phyloP scores from a whole-genome alignment of 64 coral and sea anemone genomes.

The Orbicella faveolata region DNA sequence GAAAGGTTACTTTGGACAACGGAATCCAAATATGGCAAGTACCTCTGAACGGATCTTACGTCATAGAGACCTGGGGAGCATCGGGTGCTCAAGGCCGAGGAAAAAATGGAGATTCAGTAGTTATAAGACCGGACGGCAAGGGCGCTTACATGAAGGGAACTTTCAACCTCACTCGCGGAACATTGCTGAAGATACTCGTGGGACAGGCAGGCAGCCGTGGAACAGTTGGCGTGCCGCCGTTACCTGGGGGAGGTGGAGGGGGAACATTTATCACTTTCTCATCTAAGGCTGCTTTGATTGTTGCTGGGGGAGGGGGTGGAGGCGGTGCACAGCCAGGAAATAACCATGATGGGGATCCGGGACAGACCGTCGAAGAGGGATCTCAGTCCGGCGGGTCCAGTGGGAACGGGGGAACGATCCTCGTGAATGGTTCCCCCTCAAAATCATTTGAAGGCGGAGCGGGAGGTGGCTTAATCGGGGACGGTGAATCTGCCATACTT shows the following conservation, averaged over 20 bases:
- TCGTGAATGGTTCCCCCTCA: background rate
- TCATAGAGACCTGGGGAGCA: constrained; percentile 71
- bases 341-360: constrained; percentile 40
- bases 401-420: constrained; percentile 30
- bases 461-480: constrained; percentile 44
- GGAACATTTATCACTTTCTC: constrained; percentile 58
- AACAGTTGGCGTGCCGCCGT: background rate
- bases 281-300: constrained; percentile 32
- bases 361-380: constrained; percentile 19
- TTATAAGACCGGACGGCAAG: constrained; percentile 10
- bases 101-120: no score
- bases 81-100: constrained; percentile 43
- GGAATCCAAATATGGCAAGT: constrained; percentile 74
- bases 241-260: constrained; percentile 73
- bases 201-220: constrained; percentile 44
- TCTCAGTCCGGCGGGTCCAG: constrained; percentile 15
- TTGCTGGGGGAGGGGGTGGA: constrained; percentile 77
- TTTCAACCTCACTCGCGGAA: constrained; percentile 43
- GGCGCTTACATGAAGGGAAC: constrained; percentile 67
- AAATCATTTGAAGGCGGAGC: constrained; percentile 8
- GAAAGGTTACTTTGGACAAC: constrained; percentile 26
- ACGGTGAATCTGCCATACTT: constrained; percentile 3
- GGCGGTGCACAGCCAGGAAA: constrained; percentile 5
- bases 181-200: constrained; percentile 52
- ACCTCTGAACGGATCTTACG: constrained; percentile 55